A percentile compares a stretch with the other conserved stretches of the same genome.
These are phyloP conservation scores for Aleiodes sp. DNA, from an alignment of 1,140 invertebrate species.

Conservation along the genomic window DNA sequence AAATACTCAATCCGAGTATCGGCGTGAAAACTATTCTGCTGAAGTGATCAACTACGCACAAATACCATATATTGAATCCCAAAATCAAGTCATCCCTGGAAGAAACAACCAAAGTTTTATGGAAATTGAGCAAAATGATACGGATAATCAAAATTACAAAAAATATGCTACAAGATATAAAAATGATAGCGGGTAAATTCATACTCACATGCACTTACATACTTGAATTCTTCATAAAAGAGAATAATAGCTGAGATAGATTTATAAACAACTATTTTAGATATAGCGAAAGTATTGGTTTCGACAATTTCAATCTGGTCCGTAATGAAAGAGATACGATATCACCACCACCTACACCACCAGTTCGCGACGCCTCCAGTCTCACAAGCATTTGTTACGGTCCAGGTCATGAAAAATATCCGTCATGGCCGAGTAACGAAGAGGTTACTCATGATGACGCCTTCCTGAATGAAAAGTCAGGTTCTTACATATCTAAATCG, in stretches of 20 bases:
- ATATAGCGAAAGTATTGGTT: constrained; percentile 64
- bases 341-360: constrained; percentile 69
- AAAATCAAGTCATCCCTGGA: too few relatives aligned
- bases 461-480: constrained; percentile 59
- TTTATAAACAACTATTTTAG: constrained; percentile 37
- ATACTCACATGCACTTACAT: too few relatives aligned
- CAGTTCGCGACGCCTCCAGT: constrained; percentile 76
- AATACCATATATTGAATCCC: too few relatives aligned
- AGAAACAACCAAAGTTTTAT: too few relatives aligned
- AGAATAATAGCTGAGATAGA: background rate
- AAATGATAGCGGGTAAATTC: constrained; percentile 64
- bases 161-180: constrained; percentile 64
- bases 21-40: background rate
- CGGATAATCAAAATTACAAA: constrained; percentile 50
- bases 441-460: constrained; percentile 62
- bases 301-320: constrained; percentile 63
- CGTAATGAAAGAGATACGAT: constrained; percentile 62
- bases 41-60: too few relatives aligned
- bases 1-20: constrained; percentile 58
- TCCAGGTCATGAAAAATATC: constrained; percentile 82
- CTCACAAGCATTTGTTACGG: constrained; percentile 76
- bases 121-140: constrained; percentile 9
- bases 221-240: background rate
- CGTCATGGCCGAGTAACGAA: constrained; percentile 75
- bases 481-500: constrained; percentile 74